Evolutionary conservation across 2,888 invertebrate genomes (phyloP).

Genomic region (Epicampocera succincta): DNA sequence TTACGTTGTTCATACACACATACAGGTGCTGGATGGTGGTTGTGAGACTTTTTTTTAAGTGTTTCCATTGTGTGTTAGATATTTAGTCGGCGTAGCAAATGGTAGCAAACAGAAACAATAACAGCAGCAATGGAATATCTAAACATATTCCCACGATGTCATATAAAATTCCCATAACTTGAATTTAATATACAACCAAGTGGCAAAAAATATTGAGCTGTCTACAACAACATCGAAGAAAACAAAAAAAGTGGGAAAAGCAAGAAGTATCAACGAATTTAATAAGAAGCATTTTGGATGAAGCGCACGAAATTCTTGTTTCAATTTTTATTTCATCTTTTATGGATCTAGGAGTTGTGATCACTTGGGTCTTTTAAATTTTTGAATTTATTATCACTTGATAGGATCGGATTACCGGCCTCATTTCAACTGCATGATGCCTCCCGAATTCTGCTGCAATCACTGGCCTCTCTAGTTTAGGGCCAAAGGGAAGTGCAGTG

Average conservation of each 20-base stretch:
- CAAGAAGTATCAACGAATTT: slow-evolving; percentile 54
- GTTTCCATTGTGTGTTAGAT: slow-evolving; percentile 70
- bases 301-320: no score
- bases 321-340: no score
- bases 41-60: slow-evolving; percentile 60
- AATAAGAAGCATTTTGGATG: slow-evolving; percentile 24
- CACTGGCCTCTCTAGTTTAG: no score
- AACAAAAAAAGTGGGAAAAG: slow-evolving; percentile 16
- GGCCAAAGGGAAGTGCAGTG: no score
- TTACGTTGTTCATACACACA: slow-evolving; percentile 19
- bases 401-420: no score
- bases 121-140: slow-evolving; percentile 39
- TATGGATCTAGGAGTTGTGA: no score
- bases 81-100: slow-evolving; percentile 22
- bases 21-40: not conserved
- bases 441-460: no score
- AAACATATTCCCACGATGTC: slow-evolving; percentile 66
- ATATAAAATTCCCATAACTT: slow-evolving; percentile 65
- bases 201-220: slow-evolving; percentile 6
- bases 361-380: no score
- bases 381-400: no score
- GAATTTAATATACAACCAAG: slow-evolving; percentile 51
- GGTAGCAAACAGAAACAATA: slow-evolving; percentile 5
- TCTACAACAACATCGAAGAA: slow-evolving; percentile 15
- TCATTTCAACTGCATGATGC: no score